These are phyloP conservation scores for Isaurus tuberculatus DNA, from an alignment of 92 coral and sea anemone species.

Conservation along the genomic window DNA sequence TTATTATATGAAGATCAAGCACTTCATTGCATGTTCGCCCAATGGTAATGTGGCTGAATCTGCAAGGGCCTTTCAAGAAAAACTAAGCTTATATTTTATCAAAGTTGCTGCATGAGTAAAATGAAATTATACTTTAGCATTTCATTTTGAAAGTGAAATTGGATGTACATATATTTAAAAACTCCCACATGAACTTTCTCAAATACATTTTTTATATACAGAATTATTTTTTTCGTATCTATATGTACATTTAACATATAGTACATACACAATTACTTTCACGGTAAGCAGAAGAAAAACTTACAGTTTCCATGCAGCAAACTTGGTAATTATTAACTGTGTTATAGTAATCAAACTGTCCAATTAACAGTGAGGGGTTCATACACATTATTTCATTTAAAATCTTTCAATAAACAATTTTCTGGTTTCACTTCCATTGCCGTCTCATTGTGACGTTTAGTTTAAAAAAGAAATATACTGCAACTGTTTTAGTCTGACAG, in stretches of 20 bases:
- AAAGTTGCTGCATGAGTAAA: constrained; percentile 64
- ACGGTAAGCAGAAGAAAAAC: neutral
- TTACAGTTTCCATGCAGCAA: neutral
- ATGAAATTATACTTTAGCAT: constrained; percentile 21
- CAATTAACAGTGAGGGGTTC: neutral
- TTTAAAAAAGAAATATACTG: neutral
- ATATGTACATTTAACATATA: constrained; percentile 4
- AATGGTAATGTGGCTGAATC: constrained; percentile 32
- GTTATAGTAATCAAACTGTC: constrained; percentile 2
- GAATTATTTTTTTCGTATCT: neutral
- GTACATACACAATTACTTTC: neutral
- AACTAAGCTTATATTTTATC: constrained; percentile 48
- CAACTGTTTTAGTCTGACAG: neutral
- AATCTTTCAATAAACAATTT: constrained; percentile 1
- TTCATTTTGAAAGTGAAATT: constrained; percentile 3
- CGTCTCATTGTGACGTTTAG: neutral
- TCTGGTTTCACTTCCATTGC: constrained; percentile 4
- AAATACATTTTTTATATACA: neutral
- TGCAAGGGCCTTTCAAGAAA: constrained; percentile 65
- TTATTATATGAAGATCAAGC: constrained; percentile 51
- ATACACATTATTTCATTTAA: neutral
- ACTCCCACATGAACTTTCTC: constrained; percentile 12
- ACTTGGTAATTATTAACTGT: neutral
- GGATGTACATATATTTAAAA: neutral
- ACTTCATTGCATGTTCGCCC: constrained; percentile 67